phyloP scores from a whole-genome alignment of 2,888 invertebrate species.

The Eristalis arbustorum region DNA sequence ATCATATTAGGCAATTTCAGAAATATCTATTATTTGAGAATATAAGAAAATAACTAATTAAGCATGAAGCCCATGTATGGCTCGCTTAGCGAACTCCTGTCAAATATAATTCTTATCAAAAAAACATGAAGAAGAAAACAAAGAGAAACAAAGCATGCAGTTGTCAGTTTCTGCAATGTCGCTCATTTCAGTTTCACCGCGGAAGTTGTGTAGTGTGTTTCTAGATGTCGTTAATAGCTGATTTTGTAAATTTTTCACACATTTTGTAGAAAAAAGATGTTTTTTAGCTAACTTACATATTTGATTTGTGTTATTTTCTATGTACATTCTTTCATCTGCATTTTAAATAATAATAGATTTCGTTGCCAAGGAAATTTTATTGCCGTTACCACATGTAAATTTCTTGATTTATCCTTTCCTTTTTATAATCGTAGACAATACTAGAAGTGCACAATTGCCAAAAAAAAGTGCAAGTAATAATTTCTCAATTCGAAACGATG shows the following conservation, averaged over 20 bases:
- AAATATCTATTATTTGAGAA: too few relatives aligned
- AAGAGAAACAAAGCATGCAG: background rate
- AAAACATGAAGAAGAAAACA: background rate
- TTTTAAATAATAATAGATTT: too few relatives aligned
- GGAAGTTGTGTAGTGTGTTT: background rate
- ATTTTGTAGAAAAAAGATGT: background rate
- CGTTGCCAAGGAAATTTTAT: too few relatives aligned
- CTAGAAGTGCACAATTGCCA: background rate
- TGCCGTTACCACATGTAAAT: too few relatives aligned
- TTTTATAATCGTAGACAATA: background rate
- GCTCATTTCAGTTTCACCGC: background rate
- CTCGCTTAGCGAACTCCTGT: too few relatives aligned
- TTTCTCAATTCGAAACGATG: constrained; percentile 67
- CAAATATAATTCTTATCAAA: too few relatives aligned
- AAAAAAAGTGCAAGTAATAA: background rate
- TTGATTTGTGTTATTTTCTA: background rate
- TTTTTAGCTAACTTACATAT: background rate
- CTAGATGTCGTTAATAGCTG: too few relatives aligned
- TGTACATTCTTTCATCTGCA: background rate
- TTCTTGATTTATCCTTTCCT: background rate
- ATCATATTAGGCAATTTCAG: too few relatives aligned
- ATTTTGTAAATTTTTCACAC: background rate
- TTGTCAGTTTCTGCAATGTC: background rate
- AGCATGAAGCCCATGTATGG: too few relatives aligned
- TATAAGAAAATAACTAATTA: too few relatives aligned